Conservation (phyloP, 2,797 vertebrate species). For the Mastacembelus armatus region DNA sequence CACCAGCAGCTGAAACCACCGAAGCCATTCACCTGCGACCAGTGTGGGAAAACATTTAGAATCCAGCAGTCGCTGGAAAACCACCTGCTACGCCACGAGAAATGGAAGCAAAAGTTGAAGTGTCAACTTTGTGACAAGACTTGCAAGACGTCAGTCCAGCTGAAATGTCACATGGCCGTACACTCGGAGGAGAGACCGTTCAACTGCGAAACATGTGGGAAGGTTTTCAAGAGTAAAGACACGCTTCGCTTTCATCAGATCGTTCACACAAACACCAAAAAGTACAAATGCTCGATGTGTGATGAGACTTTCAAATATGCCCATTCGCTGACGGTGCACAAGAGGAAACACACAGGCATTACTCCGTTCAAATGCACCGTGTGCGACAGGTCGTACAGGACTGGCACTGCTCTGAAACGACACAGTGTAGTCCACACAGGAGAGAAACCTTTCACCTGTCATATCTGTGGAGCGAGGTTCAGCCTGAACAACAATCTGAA, state of each 20-base stretch:
- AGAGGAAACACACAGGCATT: slow-evolving; percentile 76
- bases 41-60: slow-evolving; percentile 77
- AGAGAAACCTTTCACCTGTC: slow-evolving; percentile 79
- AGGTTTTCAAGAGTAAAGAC: slow-evolving; percentile 82
- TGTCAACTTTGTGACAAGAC: slow-evolving; percentile 75
- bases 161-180: slow-evolving; percentile 75
- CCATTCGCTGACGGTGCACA: slow-evolving; percentile 76
- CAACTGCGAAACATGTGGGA: slow-evolving; percentile 80
- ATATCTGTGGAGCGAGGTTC: slow-evolving; percentile 77
- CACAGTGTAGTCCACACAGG: slow-evolving; percentile 77
- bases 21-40: slow-evolving; percentile 72
- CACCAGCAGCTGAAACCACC: slow-evolving; percentile 70
- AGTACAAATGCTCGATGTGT: slow-evolving; percentile 74
- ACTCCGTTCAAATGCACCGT: slow-evolving; percentile 65
- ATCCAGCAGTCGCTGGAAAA: slow-evolving; percentile 74
- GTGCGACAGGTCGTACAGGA: slow-evolving; percentile 72
- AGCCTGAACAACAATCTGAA: slow-evolving; percentile 80
- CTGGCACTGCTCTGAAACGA: slow-evolving; percentile 71
- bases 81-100: slow-evolving; percentile 74
- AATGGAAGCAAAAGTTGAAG: slow-evolving; percentile 66
- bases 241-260: slow-evolving; percentile 81
- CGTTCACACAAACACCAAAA: slow-evolving; percentile 77
- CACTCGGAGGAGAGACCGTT: slow-evolving; percentile 80
- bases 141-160: slow-evolving; percentile 70
- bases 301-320: slow-evolving; percentile 77